phyloP scores from a whole-genome alignment of 2,888 invertebrate species.

The Seira sanloemensis region DNA sequence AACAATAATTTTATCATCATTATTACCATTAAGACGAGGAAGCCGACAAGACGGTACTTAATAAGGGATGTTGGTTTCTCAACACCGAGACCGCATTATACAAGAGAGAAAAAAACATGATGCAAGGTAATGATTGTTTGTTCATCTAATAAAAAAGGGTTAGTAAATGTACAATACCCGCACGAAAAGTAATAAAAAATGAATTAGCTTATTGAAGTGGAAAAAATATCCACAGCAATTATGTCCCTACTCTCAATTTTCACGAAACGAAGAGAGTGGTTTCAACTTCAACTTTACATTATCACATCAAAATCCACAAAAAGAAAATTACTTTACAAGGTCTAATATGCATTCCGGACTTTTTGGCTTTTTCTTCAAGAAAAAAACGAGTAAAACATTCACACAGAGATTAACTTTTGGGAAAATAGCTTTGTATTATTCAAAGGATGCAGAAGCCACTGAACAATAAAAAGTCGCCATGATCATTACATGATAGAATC shows the following conservation, averaged over 20 bases:
- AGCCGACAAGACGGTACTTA: constrained; percentile 58
- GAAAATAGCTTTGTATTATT: constrained; percentile 34
- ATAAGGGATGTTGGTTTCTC: constrained; percentile 45
- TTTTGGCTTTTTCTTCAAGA: constrained; percentile 19
- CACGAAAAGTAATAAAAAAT: constrained; percentile 21
- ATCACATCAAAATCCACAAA: constrained; percentile 43
- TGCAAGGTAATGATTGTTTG: constrained; percentile 44
- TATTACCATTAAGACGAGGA: too few relatives aligned
- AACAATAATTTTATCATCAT: too few relatives aligned
- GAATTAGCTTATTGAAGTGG: constrained; percentile 3
- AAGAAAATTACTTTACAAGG: neutral
- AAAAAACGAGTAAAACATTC: constrained; percentile 18
- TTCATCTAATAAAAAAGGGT: constrained; percentile 60
- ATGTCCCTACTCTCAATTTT: constrained; percentile 41
- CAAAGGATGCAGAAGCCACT: constrained; percentile 26
- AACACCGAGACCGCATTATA: constrained; percentile 43
- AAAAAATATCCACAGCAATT: constrained; percentile 36
- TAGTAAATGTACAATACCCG: constrained; percentile 53
- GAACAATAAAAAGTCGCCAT: constrained; percentile 32
- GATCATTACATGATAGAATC: constrained; percentile 32
- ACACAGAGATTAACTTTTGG: constrained; percentile 23
- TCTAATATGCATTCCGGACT: constrained; percentile 8
- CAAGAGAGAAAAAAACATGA: too few relatives aligned
- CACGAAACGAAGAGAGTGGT: constrained; percentile 29
- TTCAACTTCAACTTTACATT: constrained; percentile 25